Percentiles rank a stretch among this genome's conserved stretches.
Conservation (phyloP, 2,113 vertebrate genomes). For the Saccopteryx bilineata region DNA sequence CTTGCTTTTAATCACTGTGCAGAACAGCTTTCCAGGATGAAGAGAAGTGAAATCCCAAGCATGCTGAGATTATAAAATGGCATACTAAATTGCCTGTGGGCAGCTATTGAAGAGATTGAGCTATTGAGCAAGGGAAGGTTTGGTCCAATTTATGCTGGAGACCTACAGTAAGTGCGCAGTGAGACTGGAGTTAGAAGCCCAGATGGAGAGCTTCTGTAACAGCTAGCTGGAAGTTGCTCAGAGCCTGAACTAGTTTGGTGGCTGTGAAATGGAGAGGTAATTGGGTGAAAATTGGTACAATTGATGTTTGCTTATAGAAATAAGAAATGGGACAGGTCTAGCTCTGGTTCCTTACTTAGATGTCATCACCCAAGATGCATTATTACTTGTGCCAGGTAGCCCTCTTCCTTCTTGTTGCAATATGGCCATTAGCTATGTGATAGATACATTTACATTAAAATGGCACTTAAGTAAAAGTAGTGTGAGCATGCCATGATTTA, state of each 20-base stretch:
- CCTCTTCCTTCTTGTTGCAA: not conserved
- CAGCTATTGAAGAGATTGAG: not conserved
- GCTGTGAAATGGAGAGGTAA: not conserved
- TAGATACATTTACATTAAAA: conserved; percentile 23
- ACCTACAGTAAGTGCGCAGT: not conserved
- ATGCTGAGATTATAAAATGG: not conserved
- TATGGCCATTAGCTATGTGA: not conserved
- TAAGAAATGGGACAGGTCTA: not conserved
- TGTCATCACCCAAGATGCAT: not conserved
- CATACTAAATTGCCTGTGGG: not conserved
- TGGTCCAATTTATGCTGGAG: not conserved
- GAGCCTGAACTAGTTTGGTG: not conserved
- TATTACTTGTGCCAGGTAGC: not conserved
- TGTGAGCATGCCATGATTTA: not conserved
- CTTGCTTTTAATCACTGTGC: not conserved
- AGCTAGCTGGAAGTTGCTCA: not conserved
- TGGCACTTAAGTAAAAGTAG: not conserved
- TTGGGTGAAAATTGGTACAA: not conserved
- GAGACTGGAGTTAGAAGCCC: not conserved
- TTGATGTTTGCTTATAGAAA: not conserved
- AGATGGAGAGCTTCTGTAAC: not conserved
- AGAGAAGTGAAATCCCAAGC: not conserved
- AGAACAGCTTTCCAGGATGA: not conserved
- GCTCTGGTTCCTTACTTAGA: not conserved
- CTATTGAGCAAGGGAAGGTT: not conserved